Evolutionary conservation across 2,113 vertebrate genomes (phyloP).

Genomic region (Rhabdomys dilectus): DNA sequence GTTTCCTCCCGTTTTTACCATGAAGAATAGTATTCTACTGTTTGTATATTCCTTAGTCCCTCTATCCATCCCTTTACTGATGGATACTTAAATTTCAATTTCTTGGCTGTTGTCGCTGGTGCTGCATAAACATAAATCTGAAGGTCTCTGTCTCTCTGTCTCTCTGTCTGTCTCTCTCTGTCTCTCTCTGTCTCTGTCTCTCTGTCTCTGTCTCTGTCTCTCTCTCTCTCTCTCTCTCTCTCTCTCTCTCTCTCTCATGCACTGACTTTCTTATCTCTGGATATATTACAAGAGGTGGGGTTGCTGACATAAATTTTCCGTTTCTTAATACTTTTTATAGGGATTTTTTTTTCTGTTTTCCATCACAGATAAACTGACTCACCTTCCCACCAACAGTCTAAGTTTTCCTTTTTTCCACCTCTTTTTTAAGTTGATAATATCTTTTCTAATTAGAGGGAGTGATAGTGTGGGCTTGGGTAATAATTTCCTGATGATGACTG

Average conservation of each 20-base stretch:
- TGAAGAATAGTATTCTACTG: not conserved
- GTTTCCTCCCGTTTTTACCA: not conserved
- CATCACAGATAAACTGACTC: not conserved
- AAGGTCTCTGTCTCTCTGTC: not conserved
- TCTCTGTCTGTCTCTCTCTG: too few species aligned
- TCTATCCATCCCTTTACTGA: not conserved
- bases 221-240: too few species aligned
- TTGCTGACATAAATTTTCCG: not conserved
- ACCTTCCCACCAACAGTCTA: not conserved
- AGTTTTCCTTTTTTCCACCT: not conserved
- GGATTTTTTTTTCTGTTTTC: not conserved
- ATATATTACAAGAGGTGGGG: accelerated
- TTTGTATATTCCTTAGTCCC: not conserved
- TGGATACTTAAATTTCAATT: not conserved
- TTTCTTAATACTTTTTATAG: not conserved
- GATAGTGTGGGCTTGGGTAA: not conserved
- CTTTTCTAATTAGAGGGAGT: not conserved
- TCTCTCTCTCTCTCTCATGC: not conserved
- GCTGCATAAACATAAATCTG: not conserved
- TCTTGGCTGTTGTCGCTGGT: not conserved
- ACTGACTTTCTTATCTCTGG: not conserved
- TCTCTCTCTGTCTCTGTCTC: too few species aligned
- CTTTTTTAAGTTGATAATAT: not conserved
- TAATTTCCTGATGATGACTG: not conserved
- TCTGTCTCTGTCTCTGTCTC: not conserved